Evolutionary conservation across 2,888 invertebrate species (phyloP).

Genomic region (Catonia carolina): DNA sequence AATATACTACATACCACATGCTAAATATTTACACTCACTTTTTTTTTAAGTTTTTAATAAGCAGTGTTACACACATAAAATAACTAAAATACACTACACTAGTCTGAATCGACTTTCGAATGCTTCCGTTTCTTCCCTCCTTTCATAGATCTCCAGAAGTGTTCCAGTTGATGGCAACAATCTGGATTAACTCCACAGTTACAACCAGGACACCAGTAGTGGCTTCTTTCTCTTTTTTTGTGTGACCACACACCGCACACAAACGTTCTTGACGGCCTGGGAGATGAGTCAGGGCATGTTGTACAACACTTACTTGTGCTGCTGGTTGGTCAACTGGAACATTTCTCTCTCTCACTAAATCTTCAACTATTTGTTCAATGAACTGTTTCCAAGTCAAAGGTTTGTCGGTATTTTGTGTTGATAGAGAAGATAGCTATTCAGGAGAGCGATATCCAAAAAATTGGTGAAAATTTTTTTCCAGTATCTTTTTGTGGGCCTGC

Average conservation of each 20-base stretch:
- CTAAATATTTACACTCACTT: no score
- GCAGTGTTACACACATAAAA: no score
- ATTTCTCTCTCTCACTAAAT: background rate
- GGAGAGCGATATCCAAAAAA: slow-evolving; percentile 16
- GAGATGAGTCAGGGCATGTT: slow-evolving; percentile 9
- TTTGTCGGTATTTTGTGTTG: slow-evolving; percentile 13
- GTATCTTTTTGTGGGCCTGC: slow-evolving; percentile 13
- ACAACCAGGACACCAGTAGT: no score
- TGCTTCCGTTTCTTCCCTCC: slow-evolving; percentile 1
- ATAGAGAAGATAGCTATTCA: slow-evolving; percentile 14
- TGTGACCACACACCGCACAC: slow-evolving; percentile 8
- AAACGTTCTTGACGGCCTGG: slow-evolving; percentile 11
- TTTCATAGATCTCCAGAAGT: background rate
- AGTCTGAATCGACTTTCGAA: no score
- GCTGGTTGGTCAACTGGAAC: slow-evolving; percentile 3
- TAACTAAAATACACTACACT: no score
- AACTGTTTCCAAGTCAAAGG: slow-evolving; percentile 2
- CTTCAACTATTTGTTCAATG: background rate
- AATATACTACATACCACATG: no score
- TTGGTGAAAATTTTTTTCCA: slow-evolving; percentile 18
- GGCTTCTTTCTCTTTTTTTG: background rate
- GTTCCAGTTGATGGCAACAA: slow-evolving; percentile 3
- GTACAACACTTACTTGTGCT: slow-evolving; percentile 1
- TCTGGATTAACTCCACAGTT: slow-evolving; percentile 3
- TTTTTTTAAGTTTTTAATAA: no score